Percentiles rank a stretch among this genome's conserved stretches.
Conservation (phyloP, 2,888 invertebrate genomes). For the Caenorhabditis sp. region DNA sequence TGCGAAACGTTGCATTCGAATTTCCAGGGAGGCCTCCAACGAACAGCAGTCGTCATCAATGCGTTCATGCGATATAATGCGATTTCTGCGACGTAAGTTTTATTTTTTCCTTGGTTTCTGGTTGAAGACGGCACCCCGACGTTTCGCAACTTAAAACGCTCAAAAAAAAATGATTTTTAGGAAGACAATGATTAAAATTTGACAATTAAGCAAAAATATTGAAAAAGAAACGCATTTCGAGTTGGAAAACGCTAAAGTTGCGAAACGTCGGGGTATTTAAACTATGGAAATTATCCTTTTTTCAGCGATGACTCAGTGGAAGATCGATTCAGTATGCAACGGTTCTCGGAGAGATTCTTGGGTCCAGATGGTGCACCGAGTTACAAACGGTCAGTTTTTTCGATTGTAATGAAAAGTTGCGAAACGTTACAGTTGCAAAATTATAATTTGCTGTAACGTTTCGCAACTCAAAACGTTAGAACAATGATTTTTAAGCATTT, state of each 20-base stretch:
- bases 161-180: neutral
- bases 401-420: too few relatives aligned
- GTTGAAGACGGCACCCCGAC: too few relatives aligned
- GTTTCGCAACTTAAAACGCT: neutral
- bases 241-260: too few relatives aligned
- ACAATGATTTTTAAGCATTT: neutral
- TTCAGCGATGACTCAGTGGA: constrained; percentile 87
- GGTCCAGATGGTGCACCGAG: constrained; percentile 83
- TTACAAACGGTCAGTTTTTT: constrained; percentile 66
- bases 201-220: neutral
- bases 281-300: constrained; percentile 79
- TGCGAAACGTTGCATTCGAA: too few relatives aligned
- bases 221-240: neutral
- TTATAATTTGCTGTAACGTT: too few relatives aligned
- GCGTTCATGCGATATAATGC: constrained; percentile 96
- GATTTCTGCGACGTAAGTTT: constrained; percentile 88
- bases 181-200: neutral
- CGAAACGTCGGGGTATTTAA: too few relatives aligned
- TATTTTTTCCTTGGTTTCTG: too few relatives aligned
- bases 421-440: too few relatives aligned
- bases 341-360: constrained; percentile 91
- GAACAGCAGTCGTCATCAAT: constrained; percentile 92
- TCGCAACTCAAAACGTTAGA: too few relatives aligned
- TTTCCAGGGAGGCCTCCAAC: constrained; percentile 88
- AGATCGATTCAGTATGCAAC: constrained; percentile 94